Base-by-base conservation (phyloP, 2,888 invertebrate genomes). In the Alsophila aescularia region DNA sequence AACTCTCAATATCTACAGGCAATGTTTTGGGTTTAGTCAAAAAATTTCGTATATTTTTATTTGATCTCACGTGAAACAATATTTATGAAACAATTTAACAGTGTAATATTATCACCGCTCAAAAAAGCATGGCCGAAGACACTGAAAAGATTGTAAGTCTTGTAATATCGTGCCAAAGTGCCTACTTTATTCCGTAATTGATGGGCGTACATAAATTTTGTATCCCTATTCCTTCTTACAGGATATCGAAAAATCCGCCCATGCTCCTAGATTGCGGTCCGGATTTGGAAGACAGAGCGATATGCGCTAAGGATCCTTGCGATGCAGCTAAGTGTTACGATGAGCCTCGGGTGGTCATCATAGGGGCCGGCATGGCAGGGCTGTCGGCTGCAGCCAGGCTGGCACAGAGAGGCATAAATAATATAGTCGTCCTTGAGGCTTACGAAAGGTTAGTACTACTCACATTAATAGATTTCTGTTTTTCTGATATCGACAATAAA, bases 311-410 rank as follows among this genome's bases (percentile, higher is more conserved):
- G 16, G 83, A 87, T 8, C 70, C 87, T 6, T 83, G 83, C 58
- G 79, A 87, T 41, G 62, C 80, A 5, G 68, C 79, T 8, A 66
- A 75, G 68, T 84, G 84, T 45, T 85, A 67, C 56, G 66, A 77
- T 1, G 93, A 95, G 75, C 95, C 95, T 0, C 93, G 93, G 0
- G 93, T 96, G 14, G 93, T 96, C 1, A 94, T 96, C 40, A 87
- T 96, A 24, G 96, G 96, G 0, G 96, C 96, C 0, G 96, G 96
- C 12, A 93, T 96, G 82, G 95, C 96, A 0, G 96, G 96, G 1
- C 85, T 96, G 10, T 95, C 96, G 0, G 96, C 96, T 0, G 96
- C 96, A 0, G 94, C 95, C 61, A 92, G 95, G 58, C 92, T 96
- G 0, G 78, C 93, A 0, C 92, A 94, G 69, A 93, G 95, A 55